Percentiles rank a stretch among this genome's conserved stretches.
Evolutionary conservation across 30 jellyfish, hydroid and myxozoan species (phyloP).

Genomic region (Mastigias papua): DNA sequence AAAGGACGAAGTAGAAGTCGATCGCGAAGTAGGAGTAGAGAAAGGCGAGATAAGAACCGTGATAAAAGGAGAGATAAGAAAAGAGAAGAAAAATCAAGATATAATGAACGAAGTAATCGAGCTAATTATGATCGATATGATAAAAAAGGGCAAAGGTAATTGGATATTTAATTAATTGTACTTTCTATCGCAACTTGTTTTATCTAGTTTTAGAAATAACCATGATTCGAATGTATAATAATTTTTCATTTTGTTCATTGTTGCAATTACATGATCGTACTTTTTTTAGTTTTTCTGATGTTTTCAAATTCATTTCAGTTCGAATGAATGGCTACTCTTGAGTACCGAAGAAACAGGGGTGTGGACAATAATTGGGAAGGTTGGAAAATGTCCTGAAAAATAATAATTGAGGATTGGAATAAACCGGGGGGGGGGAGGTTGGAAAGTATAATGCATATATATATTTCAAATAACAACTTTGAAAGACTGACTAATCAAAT

Average conservation of each 20-base stretch:
- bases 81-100: conserved; percentile 57
- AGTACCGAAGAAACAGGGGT: too few relatives aligned
- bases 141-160: conserved; percentile 65
- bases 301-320: not conserved
- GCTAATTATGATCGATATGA: conserved; percentile 57
- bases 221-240: not conserved
- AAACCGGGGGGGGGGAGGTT: too few relatives aligned
- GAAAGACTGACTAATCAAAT: too few relatives aligned
- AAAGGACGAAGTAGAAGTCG: conserved; percentile 69
- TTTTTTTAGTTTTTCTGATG: not conserved
- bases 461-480: too few relatives aligned
- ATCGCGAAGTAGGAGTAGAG: conserved; percentile 77
- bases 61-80: conserved; percentile 64
- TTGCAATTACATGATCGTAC: not conserved
- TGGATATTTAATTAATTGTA: not conserved
- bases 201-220: not conserved
- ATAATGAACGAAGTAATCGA: conserved; percentile 36
- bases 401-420: too few relatives aligned
- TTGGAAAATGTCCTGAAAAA: too few relatives aligned
- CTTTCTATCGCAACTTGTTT: not conserved
- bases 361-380: too few relatives aligned
- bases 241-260: not conserved
- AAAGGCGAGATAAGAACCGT: conserved; percentile 51
- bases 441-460: too few relatives aligned
- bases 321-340: too few relatives aligned